A percentile compares a stretch with the other conserved stretches of the same genome.
phyloP scores from a whole-genome alignment of 2,888 invertebrate species.

The Nomada fucata region DNA sequence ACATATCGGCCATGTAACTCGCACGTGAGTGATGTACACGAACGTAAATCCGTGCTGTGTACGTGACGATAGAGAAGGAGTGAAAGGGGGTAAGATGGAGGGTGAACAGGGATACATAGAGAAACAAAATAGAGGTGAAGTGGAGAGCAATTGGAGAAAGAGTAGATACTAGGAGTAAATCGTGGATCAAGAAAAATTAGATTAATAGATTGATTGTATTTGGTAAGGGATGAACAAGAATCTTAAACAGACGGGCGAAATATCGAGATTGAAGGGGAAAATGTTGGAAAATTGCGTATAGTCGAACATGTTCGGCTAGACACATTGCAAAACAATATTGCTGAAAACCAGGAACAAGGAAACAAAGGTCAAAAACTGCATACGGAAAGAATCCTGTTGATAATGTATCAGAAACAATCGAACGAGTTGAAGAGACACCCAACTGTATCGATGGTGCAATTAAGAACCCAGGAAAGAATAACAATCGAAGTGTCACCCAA shows the following conservation, averaged over 20 bases:
- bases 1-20: conserved; percentile 63
- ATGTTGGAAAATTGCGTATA: too few species aligned
- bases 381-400: too few species aligned
- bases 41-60: conserved; percentile 29
- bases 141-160: neutral
- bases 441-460: too few species aligned
- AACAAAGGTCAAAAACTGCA: neutral
- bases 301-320: too few species aligned
- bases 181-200: conserved; percentile 2
- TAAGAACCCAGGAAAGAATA: neutral
- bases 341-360: neutral
- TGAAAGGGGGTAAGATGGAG: neutral
- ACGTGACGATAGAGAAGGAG: neutral
- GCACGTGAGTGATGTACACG: conserved; percentile 47
- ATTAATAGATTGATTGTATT: too few species aligned
- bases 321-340: too few species aligned
- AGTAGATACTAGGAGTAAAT: conserved; percentile 8
- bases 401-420: too few species aligned
- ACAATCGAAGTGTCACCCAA: too few species aligned
- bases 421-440: neutral
- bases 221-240: too few species aligned
- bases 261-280: too few species aligned
- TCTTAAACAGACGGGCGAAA: too few species aligned
- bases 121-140: neutral
- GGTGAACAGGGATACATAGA: neutral